Base-by-base conservation (phyloP, 2,797 vertebrate species). In the Momotus momota region DNA sequence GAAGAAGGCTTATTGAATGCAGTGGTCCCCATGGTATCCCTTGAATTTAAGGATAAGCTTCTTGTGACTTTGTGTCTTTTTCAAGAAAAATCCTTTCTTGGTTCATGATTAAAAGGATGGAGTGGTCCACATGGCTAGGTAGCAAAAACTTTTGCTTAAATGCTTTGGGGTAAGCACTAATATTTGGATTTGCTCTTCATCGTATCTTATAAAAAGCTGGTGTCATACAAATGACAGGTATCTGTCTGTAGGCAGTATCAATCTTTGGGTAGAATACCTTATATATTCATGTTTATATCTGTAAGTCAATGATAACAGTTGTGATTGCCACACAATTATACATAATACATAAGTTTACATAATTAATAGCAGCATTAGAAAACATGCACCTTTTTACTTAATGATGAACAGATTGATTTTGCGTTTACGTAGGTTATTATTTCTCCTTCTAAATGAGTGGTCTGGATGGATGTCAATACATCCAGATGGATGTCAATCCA, bases 261-360 rank as follows among this genome's bases (percentile, higher is more conserved):
- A 0, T 60, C 62, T 51, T 70, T 26, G 25, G 72, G 82, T 86
- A 43, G 16, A 75, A 72, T 58, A 41, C 10, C 33, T 91, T 66
- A n/a, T 52, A 19, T 81, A 92, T 70, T 81, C 79, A 94, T 93
- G 88, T 91, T 90, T 86, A 12, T 79, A 55, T 8, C 2, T 85
- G 43, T 61, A 80, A 96, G 70, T 27, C 20, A 23, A 75, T 94
- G 83, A 94, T 75, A 74, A 67, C 77, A 49, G 58, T 71, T 88
- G 62, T 90, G 85, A 95, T 78, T 93, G 94, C 62, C 62, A 77
- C 66, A 77, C 5, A 2, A 67, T 95, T 94, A 84, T 66, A 84
- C 4, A 14, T 88, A 79, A 94, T 86, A 55, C 46, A 4, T 70
- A 41, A 86, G 54, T 92, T 96, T 94, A 93, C 77, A 61, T 66